Conservation (phyloP, 2,797 vertebrate genomes). For the Enteromius trimaculatus region DNA sequence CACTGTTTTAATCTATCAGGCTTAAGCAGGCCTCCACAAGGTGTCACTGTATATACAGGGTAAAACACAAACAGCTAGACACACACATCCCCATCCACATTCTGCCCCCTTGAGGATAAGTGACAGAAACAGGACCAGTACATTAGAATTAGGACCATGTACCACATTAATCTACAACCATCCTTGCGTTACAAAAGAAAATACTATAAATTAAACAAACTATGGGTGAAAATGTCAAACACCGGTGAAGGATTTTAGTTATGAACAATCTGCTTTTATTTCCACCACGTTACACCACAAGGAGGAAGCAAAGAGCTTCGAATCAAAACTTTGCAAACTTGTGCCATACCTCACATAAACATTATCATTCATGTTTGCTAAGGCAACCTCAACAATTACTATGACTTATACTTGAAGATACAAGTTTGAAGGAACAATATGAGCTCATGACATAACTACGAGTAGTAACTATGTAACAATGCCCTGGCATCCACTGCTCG, state of each 20-base stretch:
- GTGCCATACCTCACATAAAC: slow-evolving; percentile 9
- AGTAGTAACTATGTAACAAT: background rate
- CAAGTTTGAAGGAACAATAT: background rate
- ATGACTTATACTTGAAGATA: slow-evolving; percentile 14
- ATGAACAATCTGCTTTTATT: background rate
- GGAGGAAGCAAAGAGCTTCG: slow-evolving; percentile 59
- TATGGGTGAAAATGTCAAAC: background rate
- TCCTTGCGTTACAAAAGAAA: background rate
- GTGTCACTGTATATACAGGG: slow-evolving; percentile 21
- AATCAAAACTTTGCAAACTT: slow-evolving; percentile 42
- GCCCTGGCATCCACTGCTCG: background rate
- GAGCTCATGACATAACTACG: background rate
- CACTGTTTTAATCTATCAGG: background rate
- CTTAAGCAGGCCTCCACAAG: slow-evolving; percentile 11
- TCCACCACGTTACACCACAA: slow-evolving; percentile 30
- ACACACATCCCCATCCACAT: background rate
- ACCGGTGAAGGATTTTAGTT: background rate
- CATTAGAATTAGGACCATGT: background rate
- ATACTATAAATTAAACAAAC: background rate
- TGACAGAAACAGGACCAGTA: background rate
- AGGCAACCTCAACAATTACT: slow-evolving; percentile 63
- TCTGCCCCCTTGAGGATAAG: slow-evolving; percentile 45
- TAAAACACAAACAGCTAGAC: background rate
- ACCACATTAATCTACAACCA: background rate
- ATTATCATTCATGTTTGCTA: slow-evolving; percentile 51